A percentile compares a stretch with the other conserved stretches of the same genome.
Evolutionary conservation across 2,797 vertebrate genomes (phyloP).

Genomic region (Xerus rutilus): DNA sequence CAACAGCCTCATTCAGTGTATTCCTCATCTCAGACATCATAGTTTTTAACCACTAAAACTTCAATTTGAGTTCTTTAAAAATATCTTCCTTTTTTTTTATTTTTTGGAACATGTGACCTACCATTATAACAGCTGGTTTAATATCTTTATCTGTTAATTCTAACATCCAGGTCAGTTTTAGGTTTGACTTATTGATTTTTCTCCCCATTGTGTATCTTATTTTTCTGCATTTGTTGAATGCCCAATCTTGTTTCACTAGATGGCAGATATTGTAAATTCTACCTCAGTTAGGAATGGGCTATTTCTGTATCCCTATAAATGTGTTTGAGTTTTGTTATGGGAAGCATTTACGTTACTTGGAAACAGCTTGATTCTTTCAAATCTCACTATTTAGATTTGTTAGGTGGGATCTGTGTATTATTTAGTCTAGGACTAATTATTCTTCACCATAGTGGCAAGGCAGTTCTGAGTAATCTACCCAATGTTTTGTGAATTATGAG

Average conservation of each 20-base stretch:
- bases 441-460: neutral
- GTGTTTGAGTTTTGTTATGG: slow-evolving; percentile 34
- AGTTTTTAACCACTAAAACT: neutral
- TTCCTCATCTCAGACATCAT: neutral
- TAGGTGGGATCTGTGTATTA: neutral
- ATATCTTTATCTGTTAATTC: neutral
- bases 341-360: neutral
- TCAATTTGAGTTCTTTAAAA: neutral
- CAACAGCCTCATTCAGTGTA: neutral
- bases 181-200: neutral
- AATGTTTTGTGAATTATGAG: neutral
- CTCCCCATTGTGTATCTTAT: neutral
- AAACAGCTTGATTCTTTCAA: neutral
- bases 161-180: neutral
- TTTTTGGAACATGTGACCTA: neutral
- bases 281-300: neutral
- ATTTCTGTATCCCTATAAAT: neutral
- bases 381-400: neutral
- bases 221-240: neutral
- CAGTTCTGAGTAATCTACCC: neutral
- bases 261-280: neutral
- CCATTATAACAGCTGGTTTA: neutral
- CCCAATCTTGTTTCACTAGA: neutral
- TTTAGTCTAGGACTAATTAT: neutral
- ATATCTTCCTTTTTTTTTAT: neutral